phyloP scores from a whole-genome alignment of 2,797 vertebrate genomes.

The Sebastes minor region DNA sequence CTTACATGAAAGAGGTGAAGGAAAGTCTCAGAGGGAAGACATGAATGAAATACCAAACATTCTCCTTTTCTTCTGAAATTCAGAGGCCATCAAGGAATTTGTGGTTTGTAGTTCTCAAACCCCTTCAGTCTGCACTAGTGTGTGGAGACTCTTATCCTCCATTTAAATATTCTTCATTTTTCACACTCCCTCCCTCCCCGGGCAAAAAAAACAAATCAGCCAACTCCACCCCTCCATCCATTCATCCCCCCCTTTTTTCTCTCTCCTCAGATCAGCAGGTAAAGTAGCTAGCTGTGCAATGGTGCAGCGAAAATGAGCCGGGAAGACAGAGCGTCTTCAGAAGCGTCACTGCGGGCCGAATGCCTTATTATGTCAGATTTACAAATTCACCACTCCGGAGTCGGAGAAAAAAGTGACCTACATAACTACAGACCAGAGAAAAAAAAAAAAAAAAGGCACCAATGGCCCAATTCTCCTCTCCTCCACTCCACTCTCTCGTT shows the following conservation, averaged over 20 bases:
- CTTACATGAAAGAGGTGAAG: conserved; percentile 38
- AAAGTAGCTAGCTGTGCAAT: conserved; percentile 38
- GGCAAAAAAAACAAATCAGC: conserved; percentile 37
- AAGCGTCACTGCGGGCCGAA: conserved; percentile 84
- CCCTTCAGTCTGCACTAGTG: neutral
- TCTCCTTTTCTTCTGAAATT: conserved; percentile 40
- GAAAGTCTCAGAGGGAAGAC: conserved; percentile 40
- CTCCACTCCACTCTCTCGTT: conserved; percentile 2
- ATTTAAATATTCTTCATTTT: conserved; percentile 45
- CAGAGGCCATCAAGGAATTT: conserved; percentile 38
- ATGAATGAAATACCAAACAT: conserved; percentile 54
- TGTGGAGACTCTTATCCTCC: conserved; percentile 15
- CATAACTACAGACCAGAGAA: conserved; percentile 74
- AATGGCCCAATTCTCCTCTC: conserved; percentile 71
- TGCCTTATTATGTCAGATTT: conserved; percentile 87
- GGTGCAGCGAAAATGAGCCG: conserved; percentile 54
- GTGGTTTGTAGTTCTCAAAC: neutral
- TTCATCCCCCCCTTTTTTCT: conserved; percentile 14
- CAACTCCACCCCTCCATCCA: neutral
- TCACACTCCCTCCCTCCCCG: conserved; percentile 1
- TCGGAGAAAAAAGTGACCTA: conserved; percentile 74
- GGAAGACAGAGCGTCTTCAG: conserved; percentile 58
- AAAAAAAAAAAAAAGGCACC: conserved; percentile 44
- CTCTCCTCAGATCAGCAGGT: conserved; percentile 51
- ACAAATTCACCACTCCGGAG: conserved; percentile 78